Percentiles rank a stretch among this genome's conserved stretches.
phyloP scores from a whole-genome alignment of 2,797 vertebrate genomes.

The Alouatta caraya region DNA sequence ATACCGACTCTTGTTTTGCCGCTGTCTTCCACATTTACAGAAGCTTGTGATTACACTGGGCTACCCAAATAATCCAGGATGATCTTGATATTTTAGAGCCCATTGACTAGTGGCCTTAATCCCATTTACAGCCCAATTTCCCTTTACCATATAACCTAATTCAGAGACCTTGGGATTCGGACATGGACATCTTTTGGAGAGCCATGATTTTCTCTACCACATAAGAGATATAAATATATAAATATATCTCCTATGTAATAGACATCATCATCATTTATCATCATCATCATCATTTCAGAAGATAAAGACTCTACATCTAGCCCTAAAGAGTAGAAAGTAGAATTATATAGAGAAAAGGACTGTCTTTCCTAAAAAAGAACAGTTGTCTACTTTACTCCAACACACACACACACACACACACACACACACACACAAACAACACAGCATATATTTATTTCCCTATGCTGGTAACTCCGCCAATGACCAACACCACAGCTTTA shows the following conservation, averaged over 20 bases:
- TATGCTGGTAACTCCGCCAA: not conserved
- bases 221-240: not conserved
- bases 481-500: constrained; percentile 19
- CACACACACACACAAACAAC: not conserved
- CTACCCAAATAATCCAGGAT: not conserved
- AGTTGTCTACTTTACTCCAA: not conserved
- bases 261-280: not conserved
- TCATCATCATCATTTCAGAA: constrained; percentile 25
- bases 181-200: not conserved
- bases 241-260: not conserved
- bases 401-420: not conserved
- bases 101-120: constrained; percentile 2
- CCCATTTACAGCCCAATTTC: constrained; percentile 14
- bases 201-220: not conserved
- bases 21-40: not conserved
- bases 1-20: not conserved
- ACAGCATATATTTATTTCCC: not conserved
- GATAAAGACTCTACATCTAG: not conserved
- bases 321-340: not conserved
- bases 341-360: not conserved
- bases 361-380: not conserved
- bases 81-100: constrained; percentile 17
- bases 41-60: not conserved
- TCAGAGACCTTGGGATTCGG: constrained; percentile 10
- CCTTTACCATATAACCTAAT: constrained; percentile 15